Evolutionary conservation across 2,797 vertebrate genomes (phyloP).

Genomic region (Heteromormyrus szaboi): DNA sequence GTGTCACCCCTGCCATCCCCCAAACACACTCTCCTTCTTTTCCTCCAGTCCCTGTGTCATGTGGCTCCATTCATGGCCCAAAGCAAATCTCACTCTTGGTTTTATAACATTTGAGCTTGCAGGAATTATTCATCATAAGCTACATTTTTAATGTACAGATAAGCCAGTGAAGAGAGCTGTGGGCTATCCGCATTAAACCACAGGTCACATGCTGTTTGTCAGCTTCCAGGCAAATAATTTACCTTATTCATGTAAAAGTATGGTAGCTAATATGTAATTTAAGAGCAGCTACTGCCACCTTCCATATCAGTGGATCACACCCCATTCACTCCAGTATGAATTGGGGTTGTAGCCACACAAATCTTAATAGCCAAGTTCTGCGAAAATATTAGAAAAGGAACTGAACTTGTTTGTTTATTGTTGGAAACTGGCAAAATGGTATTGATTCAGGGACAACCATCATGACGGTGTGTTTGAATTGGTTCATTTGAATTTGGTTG

Average conservation of each 20-base stretch:
- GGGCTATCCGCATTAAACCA: not conserved
- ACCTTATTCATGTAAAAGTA: not conserved
- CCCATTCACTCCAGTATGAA: not conserved
- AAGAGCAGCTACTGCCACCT: not conserved
- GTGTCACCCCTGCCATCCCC: not conserved
- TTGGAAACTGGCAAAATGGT: not conserved
- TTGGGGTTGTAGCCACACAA: not conserved
- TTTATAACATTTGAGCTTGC: not conserved
- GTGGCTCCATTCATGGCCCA: not conserved
- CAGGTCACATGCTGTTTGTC: not conserved
- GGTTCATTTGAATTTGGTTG: not conserved
- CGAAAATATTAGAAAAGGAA: too few species aligned
- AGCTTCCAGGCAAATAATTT: not conserved
- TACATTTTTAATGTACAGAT: not conserved
- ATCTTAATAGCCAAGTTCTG: not conserved
- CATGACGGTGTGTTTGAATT: not conserved
- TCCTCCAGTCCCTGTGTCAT: not conserved
- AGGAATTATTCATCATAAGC: not conserved
- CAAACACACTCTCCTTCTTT: not conserved
- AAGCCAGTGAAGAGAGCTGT: not conserved
- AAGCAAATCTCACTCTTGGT: not conserved
- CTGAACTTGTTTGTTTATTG: not conserved
- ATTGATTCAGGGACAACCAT: not conserved
- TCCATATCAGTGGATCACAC: not conserved
- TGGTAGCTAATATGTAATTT: not conserved